A percentile compares a stretch with the other conserved stretches of the same genome.
phyloP scores from a whole-genome alignment of 2,797 vertebrate genomes.

The Tauraco hartlaubi region DNA sequence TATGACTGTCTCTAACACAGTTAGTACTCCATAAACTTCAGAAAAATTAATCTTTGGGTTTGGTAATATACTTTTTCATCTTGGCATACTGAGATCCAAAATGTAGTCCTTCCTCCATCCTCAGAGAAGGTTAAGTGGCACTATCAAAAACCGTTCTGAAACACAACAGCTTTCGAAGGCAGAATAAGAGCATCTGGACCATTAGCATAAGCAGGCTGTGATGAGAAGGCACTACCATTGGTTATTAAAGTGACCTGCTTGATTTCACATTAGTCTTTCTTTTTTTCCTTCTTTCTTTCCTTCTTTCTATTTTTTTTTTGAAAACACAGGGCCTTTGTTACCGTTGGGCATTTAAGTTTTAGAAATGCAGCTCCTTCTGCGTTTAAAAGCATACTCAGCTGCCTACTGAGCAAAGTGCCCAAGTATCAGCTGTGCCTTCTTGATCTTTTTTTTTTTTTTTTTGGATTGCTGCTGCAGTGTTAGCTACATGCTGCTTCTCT shows the following conservation, averaged over 20 bases:
- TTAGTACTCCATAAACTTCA: not conserved
- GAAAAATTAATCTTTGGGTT: not conserved
- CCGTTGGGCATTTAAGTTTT: not conserved
- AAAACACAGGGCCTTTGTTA: not conserved
- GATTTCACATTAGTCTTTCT: not conserved
- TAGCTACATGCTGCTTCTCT: not conserved
- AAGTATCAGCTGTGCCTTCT: not conserved
- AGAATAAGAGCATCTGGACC: slow-evolving; percentile 21
- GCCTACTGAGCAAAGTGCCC: not conserved
- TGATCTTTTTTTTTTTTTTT: not conserved
- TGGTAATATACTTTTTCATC: not conserved
- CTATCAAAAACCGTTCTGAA: slow-evolving; percentile 33
- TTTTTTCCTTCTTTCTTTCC: not conserved
- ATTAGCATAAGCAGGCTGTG: slow-evolving; percentile 14
- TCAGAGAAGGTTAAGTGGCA: slow-evolving; percentile 17
- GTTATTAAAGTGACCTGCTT: not conserved
- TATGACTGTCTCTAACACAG: not conserved
- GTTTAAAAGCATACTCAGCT: not conserved
- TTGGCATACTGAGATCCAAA: not conserved
- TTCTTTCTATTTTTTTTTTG: not conserved
- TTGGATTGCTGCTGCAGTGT: not conserved
- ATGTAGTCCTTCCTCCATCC: not conserved
- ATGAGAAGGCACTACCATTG: not conserved
- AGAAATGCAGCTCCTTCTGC: not conserved
- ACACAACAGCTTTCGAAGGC: slow-evolving; percentile 8